phyloP scores from a whole-genome alignment of 2,888 invertebrate genomes.

The Ennomos erosarius region DNA sequence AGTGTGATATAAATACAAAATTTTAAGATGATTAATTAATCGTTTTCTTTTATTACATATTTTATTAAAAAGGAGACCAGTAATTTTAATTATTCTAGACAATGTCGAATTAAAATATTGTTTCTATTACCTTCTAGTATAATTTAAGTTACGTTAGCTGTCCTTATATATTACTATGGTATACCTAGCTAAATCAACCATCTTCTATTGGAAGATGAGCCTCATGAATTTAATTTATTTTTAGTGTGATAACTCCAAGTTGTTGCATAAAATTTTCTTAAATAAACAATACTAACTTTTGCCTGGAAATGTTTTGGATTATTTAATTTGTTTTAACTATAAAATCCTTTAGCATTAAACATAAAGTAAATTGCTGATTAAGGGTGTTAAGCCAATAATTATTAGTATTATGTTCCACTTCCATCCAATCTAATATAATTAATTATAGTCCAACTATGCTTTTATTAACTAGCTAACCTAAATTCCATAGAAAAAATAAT shows the following conservation, averaged over 20 bases:
- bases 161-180: constrained; percentile 67
- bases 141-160: constrained; percentile 79
- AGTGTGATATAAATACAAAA: constrained; percentile 85
- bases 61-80: constrained; percentile 78
- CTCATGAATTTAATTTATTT: constrained; percentile 81
- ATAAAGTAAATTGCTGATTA: not conserved
- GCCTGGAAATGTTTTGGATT: constrained; percentile 75
- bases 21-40: constrained; percentile 80
- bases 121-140: constrained; percentile 75
- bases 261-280: constrained; percentile 81
- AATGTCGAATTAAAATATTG: constrained; percentile 76
- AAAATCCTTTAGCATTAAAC: constrained; percentile 4
- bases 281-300: constrained; percentile 83
- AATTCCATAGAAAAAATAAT: too few species aligned
- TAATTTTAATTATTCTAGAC: constrained; percentile 71
- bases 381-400: too few species aligned
- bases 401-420: too few species aligned
- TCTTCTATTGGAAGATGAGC: constrained; percentile 71
- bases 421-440: too few species aligned
- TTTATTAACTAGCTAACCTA: too few species aligned
- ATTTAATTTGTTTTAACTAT: constrained; percentile 44
- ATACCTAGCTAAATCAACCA: constrained; percentile 73
- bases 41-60: constrained; percentile 80
- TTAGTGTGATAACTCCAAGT: constrained; percentile 81
- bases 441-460: too few species aligned